phyloP scores from a whole-genome alignment of 2,888 invertebrate genomes.

The Arctia plantaginis region DNA sequence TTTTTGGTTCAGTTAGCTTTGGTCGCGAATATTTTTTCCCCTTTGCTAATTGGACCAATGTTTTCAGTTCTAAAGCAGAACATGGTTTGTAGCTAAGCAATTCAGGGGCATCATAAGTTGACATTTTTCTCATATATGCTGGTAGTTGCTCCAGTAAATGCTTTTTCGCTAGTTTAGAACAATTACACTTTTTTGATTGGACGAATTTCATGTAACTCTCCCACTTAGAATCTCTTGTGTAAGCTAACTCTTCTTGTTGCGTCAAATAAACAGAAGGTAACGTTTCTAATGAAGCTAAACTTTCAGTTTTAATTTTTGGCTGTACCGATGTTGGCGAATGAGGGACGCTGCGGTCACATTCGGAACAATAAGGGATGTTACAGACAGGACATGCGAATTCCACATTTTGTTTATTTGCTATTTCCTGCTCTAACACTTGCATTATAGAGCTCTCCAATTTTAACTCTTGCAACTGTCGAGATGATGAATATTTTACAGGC shows the following conservation, averaged over 20 bases:
- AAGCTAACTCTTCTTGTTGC: conserved; percentile 57
- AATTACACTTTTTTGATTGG: conserved; percentile 64
- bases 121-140: conserved; percentile 73
- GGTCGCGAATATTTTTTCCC: conserved; percentile 41
- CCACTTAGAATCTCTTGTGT: conserved; percentile 73
- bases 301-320: background rate
- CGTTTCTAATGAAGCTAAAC: conserved; percentile 23
- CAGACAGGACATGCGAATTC: conserved; percentile 62
- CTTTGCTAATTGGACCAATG: conserved; percentile 63
- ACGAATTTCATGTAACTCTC: conserved; percentile 69
- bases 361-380: conserved; percentile 56
- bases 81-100: conserved; percentile 72
- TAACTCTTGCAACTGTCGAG: conserved; percentile 62
- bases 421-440: conserved; percentile 73
- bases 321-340: background rate
- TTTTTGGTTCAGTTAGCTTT: conserved; percentile 42
- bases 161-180: conserved; percentile 69
- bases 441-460: conserved; percentile 74
- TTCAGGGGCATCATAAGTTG: conserved; percentile 61
- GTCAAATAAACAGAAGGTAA: conserved; percentile 39
- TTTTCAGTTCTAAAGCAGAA: conserved; percentile 59
- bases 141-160: conserved; percentile 72
- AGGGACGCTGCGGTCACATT: conserved; percentile 4
- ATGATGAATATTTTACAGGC: conserved; percentile 64
- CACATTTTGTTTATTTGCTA: conserved; percentile 62